These are phyloP conservation scores for Xestia sexstrigata DNA, from an alignment of 2,888 invertebrate species.

Conservation along the genomic window DNA sequence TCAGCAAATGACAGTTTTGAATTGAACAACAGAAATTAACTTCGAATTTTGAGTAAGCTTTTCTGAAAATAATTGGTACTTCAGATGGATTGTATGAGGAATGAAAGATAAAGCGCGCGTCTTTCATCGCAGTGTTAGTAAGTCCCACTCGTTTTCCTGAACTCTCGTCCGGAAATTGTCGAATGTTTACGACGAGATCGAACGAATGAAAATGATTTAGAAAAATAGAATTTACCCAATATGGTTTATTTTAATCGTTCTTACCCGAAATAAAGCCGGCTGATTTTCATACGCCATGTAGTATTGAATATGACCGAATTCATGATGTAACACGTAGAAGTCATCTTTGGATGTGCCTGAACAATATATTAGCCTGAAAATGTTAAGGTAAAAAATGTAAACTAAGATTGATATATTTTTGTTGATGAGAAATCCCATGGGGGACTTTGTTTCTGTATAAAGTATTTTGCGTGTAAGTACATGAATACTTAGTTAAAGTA, in stretches of 20 bases:
- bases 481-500: no score
- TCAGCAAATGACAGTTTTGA: neutral
- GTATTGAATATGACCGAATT: conserved; percentile 94
- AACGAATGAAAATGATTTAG: neutral
- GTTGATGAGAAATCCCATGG: no score
- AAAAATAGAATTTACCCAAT: neutral
- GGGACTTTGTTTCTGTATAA: no score
- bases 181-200: no score
- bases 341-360: conserved; percentile 91
- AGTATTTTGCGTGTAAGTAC: no score
- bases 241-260: conserved; percentile 30
- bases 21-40: neutral
- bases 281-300: conserved; percentile 93
- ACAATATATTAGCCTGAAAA: conserved; percentile 92
- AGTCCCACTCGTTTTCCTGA: no score
- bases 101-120: no score
- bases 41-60: neutral
- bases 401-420: neutral
- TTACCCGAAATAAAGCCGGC: conserved; percentile 92
- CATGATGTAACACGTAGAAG: conserved; percentile 93
- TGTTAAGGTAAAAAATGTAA: neutral
- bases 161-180: no score
- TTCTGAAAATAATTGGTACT: neutral
- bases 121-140: no score
- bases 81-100: no score